A percentile compares a stretch with the other conserved stretches of the same genome.
These are phyloP conservation scores for Microchirus variegatus DNA, from an alignment of 2,797 vertebrate genomes.

Conservation along the genomic window DNA sequence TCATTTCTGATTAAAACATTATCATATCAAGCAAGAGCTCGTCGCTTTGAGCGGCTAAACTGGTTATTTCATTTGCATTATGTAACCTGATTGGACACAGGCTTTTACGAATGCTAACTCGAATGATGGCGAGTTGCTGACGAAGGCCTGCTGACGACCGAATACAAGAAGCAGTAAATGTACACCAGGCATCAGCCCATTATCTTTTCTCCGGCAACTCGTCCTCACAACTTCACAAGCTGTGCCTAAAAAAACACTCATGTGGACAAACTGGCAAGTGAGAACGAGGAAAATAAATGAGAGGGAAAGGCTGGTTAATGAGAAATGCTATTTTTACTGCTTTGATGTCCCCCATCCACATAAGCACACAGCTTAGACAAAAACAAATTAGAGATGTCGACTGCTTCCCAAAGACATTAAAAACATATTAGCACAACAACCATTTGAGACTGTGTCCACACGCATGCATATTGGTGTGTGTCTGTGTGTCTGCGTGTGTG, in stretches of 20 bases:
- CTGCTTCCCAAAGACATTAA: constrained; percentile 86
- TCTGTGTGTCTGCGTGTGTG: constrained; percentile 10
- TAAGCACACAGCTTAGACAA: constrained; percentile 85
- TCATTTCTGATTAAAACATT: constrained; percentile 16
- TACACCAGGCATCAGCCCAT: constrained; percentile 58
- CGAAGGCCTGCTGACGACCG: constrained; percentile 49
- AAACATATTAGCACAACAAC: constrained; percentile 86
- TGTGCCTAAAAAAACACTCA: constrained; percentile 70
- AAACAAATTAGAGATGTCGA: constrained; percentile 86
- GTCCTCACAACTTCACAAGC: constrained; percentile 77
- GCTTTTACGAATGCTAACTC: constrained; percentile 44
- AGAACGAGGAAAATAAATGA: constrained; percentile 83
- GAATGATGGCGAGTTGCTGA: constrained; percentile 41
- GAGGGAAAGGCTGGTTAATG: constrained; percentile 84
- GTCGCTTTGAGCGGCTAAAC: constrained; percentile 39
- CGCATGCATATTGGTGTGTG: constrained; percentile 41
- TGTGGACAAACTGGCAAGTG: constrained; percentile 79
- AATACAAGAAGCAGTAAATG: constrained; percentile 46
- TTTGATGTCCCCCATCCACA: constrained; percentile 84
- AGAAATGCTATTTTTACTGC: constrained; percentile 86
- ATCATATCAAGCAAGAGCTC: constrained; percentile 14
- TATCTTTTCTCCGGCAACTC: constrained; percentile 67
- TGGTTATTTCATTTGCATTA: constrained; percentile 39
- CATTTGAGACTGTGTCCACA: constrained; percentile 75
- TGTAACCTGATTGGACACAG: constrained; percentile 38